A percentile compares a stretch with the other conserved stretches of the same genome.
Conservation (phyloP, 2,797 vertebrate species). For the Sebastes glaucus region DNA sequence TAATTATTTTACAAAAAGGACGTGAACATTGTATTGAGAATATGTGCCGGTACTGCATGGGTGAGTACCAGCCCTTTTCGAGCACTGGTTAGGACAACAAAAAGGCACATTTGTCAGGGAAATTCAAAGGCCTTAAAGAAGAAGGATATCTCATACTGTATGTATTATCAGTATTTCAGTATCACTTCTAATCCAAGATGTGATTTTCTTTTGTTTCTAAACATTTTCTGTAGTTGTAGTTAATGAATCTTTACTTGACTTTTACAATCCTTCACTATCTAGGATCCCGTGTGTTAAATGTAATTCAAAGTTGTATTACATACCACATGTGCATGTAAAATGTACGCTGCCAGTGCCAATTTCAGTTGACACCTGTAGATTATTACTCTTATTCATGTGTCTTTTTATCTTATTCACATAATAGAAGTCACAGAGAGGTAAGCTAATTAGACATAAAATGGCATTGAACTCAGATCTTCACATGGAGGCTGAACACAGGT, state of each 20-base stretch:
- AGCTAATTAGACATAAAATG: not conserved
- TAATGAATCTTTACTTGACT: not conserved
- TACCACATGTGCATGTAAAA: not conserved
- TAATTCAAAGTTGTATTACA: not conserved
- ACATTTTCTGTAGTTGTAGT: not conserved
- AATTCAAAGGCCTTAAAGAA: not conserved
- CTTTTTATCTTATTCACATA: not conserved
- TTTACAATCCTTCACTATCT: not conserved
- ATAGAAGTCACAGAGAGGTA: not conserved
- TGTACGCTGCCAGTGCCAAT: not conserved
- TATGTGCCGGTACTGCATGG: not conserved
- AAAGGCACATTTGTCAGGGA: not conserved
- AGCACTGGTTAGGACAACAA: not conserved
- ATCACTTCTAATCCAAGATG: not conserved
- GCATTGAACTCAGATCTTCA: not conserved
- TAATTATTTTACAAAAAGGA: too few relatives aligned
- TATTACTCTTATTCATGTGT: not conserved
- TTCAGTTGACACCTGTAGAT: not conserved
- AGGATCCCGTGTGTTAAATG: not conserved
- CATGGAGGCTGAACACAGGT: not conserved
- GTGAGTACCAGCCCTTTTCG: not conserved
- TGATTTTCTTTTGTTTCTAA: not conserved
- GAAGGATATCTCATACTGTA: not conserved
- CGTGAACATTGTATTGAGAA: too few relatives aligned
- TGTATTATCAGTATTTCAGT: not conserved